Base-by-base conservation (phyloP, 2,888 invertebrate genomes). In the Ichneumoninae sp. region DNA sequence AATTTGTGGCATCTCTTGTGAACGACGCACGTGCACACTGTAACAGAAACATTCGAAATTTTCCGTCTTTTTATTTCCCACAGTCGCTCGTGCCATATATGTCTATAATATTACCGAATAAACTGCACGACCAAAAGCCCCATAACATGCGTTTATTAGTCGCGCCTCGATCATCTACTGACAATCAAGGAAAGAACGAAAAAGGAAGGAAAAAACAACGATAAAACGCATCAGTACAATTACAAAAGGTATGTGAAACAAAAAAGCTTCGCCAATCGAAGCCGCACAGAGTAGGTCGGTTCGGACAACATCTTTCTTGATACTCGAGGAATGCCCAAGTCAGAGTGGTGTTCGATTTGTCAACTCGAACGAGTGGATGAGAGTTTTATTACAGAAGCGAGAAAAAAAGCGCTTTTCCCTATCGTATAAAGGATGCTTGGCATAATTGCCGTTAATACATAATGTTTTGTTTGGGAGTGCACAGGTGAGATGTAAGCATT, bases 11-110 rank as follows among this genome's bases (percentile, higher is more conserved):
- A 99, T 93, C 99, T 96, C 94, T 99, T 99, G 96, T 99, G 99
- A 88, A 99, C 99, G 92, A 99, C 99, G 94, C 98, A 98, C 84
- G 99, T 99, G 94, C 99, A 99, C 88, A 99, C 99, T 99, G 96
- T 83, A 95, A 95, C 89, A 90, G 88, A 85, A 84, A 85, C 81
- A 83, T 81, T 73, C 91, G 65, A 88, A 82, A 77, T 77, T 78
- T 71, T 69, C 68, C 63, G 68, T 57, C 50, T 83, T 83, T 69
- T 70, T 63, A 44, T 65, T 44, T 30, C 52, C 60, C 40, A 33
- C 33, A 13, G 40, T 63, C n/a, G 13, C 30, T 63, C 60, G 33
- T 63, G 60, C 60, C 16, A 33, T 33, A 63, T 33, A 63, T 26
- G 10, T 30, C 22, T 30, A 33, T 63, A 30, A 60, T 30, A 86